A percentile compares a stretch with the other conserved stretches of the same genome.
Conservation (phyloP, 2,113 vertebrate species). For the Heterocephalus glaber region DNA sequence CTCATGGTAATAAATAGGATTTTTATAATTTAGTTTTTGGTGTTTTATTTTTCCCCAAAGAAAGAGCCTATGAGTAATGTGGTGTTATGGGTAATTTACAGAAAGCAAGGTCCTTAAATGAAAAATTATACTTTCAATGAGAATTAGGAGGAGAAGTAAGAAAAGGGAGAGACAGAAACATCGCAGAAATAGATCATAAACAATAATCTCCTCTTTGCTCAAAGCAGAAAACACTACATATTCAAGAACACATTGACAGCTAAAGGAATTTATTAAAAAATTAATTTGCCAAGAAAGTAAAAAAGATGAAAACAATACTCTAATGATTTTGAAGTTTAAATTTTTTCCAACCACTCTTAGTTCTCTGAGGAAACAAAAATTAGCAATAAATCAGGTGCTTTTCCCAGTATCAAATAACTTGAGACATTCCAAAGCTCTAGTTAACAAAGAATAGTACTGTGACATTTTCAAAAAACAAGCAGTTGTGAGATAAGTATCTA, state of each 20-base stretch:
- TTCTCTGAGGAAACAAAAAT: slow-evolving; percentile 41
- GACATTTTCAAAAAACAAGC: neutral
- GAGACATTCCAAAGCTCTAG: slow-evolving; percentile 37
- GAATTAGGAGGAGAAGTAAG: neutral
- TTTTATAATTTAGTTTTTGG: slow-evolving; percentile 42
- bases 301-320: slow-evolving; percentile 39
- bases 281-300: slow-evolving; percentile 17
- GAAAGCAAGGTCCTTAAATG: slow-evolving; percentile 16
- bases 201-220: neutral
- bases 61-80: slow-evolving; percentile 36
- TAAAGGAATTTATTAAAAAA: slow-evolving; percentile 47
- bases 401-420: neutral
- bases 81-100: neutral
- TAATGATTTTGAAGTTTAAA: slow-evolving; percentile 52
- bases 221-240: slow-evolving; percentile 38
- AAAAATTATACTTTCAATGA: slow-evolving; percentile 29
- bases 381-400: slow-evolving; percentile 19
- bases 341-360: slow-evolving; percentile 33
- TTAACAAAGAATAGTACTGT: slow-evolving; percentile 3
- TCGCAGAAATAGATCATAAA: slow-evolving; percentile 40
- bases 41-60: slow-evolving; percentile 38
- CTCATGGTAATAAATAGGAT: neutral
- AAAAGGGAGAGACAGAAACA: neutral
- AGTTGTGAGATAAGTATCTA: neutral
- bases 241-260: slow-evolving; percentile 15